These are phyloP conservation scores for Pithys albifrons DNA, from an alignment of 2,113 vertebrate species.

Conservation along the genomic window DNA sequence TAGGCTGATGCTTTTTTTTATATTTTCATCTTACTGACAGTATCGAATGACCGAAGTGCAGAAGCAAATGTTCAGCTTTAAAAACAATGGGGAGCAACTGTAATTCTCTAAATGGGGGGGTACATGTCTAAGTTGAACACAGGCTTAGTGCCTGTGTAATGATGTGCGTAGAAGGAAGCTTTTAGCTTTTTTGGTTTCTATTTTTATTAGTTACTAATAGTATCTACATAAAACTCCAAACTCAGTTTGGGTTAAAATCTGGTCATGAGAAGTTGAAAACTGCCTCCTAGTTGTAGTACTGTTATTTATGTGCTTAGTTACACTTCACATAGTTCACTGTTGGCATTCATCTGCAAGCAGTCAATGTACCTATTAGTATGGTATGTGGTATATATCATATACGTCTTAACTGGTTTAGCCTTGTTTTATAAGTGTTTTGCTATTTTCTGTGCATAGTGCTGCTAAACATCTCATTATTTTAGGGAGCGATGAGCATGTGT, in stretches of 20 bases:
- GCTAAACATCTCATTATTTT: background rate
- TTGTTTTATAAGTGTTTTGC: background rate
- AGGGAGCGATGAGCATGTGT: background rate
- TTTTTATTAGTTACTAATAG: background rate
- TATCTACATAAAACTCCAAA: background rate
- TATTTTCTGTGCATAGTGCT: background rate
- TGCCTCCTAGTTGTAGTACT: background rate
- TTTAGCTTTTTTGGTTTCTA: background rate
- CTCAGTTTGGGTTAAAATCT: background rate
- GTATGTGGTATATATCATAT: background rate
- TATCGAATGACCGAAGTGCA: background rate
- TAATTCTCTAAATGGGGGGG: background rate
- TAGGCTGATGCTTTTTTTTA: background rate
- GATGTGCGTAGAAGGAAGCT: background rate
- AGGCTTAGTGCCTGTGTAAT: background rate
- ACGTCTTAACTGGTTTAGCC: background rate
- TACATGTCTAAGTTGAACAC: background rate
- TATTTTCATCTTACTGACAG: background rate
- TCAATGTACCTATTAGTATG: background rate
- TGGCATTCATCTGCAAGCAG: background rate
- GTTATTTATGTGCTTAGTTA: background rate
- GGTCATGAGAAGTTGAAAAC: background rate
- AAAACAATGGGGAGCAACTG: background rate
- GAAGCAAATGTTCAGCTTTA: background rate
- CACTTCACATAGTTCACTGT: background rate